Evolutionary conservation across 2,113 vertebrate species (phyloP).

Genomic region (Dipodomys stephensi): DNA sequence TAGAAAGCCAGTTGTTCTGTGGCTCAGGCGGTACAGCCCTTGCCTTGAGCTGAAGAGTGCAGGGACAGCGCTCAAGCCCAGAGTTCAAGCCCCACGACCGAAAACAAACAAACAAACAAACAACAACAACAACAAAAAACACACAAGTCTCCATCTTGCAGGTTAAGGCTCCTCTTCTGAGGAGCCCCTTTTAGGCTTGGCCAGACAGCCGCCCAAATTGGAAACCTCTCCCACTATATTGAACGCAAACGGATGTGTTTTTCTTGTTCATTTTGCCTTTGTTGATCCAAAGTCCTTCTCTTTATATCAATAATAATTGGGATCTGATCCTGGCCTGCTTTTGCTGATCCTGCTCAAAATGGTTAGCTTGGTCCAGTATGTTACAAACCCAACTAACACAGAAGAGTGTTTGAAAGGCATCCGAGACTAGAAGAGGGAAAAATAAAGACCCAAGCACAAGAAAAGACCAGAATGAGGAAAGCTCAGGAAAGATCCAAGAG

Average conservation of each 20-base stretch:
- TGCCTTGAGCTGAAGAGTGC: too few species aligned
- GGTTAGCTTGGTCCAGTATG: background rate
- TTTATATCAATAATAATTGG: background rate
- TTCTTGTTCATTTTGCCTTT: background rate
- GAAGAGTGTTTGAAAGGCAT: background rate
- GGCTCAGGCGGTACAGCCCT: too few species aligned
- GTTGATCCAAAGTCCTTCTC: background rate
- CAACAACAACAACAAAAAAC: too few species aligned
- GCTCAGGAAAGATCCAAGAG: background rate
- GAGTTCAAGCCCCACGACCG: too few species aligned
- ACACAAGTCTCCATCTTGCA: constrained; percentile 42
- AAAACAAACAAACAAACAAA: too few species aligned
- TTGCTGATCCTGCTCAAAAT: background rate
- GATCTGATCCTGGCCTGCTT: background rate
- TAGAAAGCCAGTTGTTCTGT: too few species aligned
- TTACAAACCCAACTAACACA: background rate
- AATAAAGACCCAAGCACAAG: too few species aligned
- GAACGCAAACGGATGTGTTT: background rate
- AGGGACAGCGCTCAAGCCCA: too few species aligned
- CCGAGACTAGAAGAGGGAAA: background rate
- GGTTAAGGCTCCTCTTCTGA: background rate
- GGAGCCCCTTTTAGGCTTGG: background rate
- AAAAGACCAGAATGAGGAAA: background rate
- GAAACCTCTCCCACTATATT: background rate
- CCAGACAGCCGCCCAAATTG: background rate